Percentiles rank a stretch among this genome's conserved stretches.
Evolutionary conservation across 2,113 vertebrate genomes (phyloP).

Genomic region (Prionailurus viverrinus): DNA sequence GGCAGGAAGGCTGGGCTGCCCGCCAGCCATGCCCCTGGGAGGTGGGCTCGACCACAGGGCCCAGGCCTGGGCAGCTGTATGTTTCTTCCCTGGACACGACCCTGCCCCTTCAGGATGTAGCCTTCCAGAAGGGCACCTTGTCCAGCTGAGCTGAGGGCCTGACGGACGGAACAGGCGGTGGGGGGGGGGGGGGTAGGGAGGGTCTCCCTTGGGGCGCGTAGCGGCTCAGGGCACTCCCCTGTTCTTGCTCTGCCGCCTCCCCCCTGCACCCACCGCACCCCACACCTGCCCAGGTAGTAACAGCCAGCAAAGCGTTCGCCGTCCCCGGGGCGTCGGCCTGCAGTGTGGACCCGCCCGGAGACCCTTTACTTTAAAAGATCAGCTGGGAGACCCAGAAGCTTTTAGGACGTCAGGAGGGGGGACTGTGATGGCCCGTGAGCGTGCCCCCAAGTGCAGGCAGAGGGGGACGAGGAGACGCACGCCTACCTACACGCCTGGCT

Average conservation of each 20-base stretch:
- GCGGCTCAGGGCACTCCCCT: not conserved
- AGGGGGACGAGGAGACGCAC: not conserved
- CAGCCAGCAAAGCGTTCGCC: fast-evolving
- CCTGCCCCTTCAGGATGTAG: not conserved
- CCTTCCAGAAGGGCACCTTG: not conserved
- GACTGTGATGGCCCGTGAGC: too few relatives aligned
- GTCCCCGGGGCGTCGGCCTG: fast-evolving
- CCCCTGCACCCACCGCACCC: not conserved
- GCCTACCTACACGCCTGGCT: not conserved
- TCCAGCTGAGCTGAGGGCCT: not conserved
- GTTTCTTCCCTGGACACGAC: not conserved
- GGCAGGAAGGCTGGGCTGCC: not conserved
- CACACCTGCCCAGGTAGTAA: not conserved
- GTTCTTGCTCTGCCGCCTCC: not conserved
- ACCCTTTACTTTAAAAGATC: not conserved
- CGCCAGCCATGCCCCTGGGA: not conserved
- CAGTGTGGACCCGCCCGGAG: fast-evolving
- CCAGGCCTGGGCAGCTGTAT: not conserved
- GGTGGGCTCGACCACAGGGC: not conserved
- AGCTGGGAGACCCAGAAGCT: not conserved
- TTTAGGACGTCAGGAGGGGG: not conserved
- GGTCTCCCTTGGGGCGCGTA: too few relatives aligned
- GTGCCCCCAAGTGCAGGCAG: too few relatives aligned
- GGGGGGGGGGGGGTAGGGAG: too few relatives aligned
- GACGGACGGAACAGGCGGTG: not conserved